Base-by-base conservation (phyloP, 1,140 invertebrate genomes). In the Bombus haemorrhoidalis region DNA sequence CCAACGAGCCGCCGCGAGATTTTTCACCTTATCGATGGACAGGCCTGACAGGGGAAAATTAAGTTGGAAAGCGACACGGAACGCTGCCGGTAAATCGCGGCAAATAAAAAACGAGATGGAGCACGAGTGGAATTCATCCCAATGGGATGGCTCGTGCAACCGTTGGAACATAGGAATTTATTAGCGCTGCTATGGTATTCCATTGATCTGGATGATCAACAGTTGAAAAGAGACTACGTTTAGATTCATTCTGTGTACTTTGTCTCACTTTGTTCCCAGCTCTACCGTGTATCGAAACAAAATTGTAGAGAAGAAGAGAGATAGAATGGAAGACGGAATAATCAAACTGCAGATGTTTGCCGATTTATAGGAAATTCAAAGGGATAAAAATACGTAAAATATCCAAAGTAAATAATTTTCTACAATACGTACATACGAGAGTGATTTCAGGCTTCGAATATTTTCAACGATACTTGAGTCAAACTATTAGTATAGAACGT, bases 1-100 rank as follows among this genome's bases (percentile, higher is more conserved):
- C 62, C 69, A 68, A 15, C 47, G 73, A 57, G 32, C 39, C 39
- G 15, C 10, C 69, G 41, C 53, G 75, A 77, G 72, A 85, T 80
- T 74, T 74, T 62, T 80, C 47, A 75, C 81, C 76, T 83, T 83
- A 80, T 86, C 76, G 81, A 82, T 77, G 77, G 76, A 53, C 73
- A 57, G 86, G 73, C 13, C 53, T 69, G 57, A 85, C 53, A 59
- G 62, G 77, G 69, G 66, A 41, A 89, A 89, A 89, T 89, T 86
- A 89, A 75, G 64, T 88, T 75, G 72, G 72, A 68, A 71, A 76
- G 53, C 57, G 83, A 43, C 57, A n/a, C 59, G 22, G 32, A 43
- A n/a, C 41, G 66, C 13, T 22, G 66, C 39, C 37, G 72, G 62
- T 62, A 37, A 82, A 86, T 64, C 53, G 59, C 22, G 47, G 39